These are phyloP conservation scores for Myotis myotis DNA, from an alignment of 2,797 vertebrate species.

Conservation along the genomic window DNA sequence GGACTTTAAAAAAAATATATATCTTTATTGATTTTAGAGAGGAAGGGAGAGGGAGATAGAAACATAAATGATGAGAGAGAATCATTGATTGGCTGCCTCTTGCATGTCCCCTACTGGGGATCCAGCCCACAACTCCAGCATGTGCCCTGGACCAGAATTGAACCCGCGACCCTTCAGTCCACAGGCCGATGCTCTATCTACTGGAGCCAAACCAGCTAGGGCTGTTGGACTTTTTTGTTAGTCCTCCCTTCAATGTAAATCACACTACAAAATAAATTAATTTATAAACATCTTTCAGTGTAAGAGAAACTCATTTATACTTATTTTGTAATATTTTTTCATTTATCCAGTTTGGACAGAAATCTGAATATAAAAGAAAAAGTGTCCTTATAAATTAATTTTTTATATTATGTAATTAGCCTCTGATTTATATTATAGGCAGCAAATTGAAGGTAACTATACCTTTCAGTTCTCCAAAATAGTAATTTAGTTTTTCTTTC, in stretches of 20 bases:
- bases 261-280: neutral
- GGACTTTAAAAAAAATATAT: too few relatives aligned
- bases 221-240: neutral
- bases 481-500: neutral
- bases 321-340: slow-evolving; percentile 33
- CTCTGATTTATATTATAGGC: neutral
- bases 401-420: neutral
- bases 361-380: neutral
- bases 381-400: neutral
- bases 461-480: neutral
- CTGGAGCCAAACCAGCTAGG: too few relatives aligned
- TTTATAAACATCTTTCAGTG: neutral
- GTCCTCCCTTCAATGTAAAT: neutral
- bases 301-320: slow-evolving; percentile 6
- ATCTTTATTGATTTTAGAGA: too few relatives aligned
- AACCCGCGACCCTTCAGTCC: too few relatives aligned
- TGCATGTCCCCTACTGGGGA: too few relatives aligned
- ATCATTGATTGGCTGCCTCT: too few relatives aligned
- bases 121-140: too few relatives aligned
- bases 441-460: neutral
- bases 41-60: too few relatives aligned
- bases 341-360: neutral
- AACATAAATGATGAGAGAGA: too few relatives aligned
- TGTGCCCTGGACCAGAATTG: too few relatives aligned
- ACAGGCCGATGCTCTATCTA: too few relatives aligned